phyloP scores from a whole-genome alignment of 1,140 invertebrate genomes.

The Philaenus spumarius region DNA sequence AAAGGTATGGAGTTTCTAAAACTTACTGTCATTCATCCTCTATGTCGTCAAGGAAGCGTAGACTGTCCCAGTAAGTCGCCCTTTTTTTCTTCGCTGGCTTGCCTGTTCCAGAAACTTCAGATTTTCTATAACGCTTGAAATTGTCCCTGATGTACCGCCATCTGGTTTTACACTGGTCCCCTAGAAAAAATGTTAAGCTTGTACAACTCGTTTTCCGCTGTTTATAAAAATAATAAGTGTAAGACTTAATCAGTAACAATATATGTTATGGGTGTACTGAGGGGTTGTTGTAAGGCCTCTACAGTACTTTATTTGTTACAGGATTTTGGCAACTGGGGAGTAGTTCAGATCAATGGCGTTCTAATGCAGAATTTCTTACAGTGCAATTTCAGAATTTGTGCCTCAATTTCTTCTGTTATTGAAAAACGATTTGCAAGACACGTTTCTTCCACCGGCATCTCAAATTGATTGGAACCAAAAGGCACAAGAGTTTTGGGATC shows the following conservation, averaged over 20 bases:
- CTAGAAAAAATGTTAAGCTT: constrained; percentile 10
- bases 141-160: constrained; percentile 20
- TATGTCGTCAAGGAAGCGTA: constrained; percentile 10
- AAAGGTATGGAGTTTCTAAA: too few relatives aligned
- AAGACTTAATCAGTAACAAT: not conserved
- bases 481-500: constrained; percentile 14
- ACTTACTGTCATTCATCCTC: too few relatives aligned
- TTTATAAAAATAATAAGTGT: not conserved
- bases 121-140: constrained; percentile 11
- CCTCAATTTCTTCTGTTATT: not conserved
- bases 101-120: constrained; percentile 12
- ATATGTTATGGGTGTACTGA: not conserved
- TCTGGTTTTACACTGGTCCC: constrained; percentile 14
- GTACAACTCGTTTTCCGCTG: not conserved
- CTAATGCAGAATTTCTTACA: constrained; percentile 11
- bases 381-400: constrained; percentile 11
- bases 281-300: too few relatives aligned
- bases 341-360: constrained; percentile 18
- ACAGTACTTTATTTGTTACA: too few relatives aligned
- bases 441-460: constrained; percentile 4
- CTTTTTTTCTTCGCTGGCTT: constrained; percentile 13
- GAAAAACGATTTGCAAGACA: not conserved
- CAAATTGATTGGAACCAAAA: constrained; percentile 13
- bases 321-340: constrained; percentile 22
- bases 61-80: constrained; percentile 9